phyloP scores from a whole-genome alignment of 1,140 invertebrate species.

The Caenorhabditis brenneri region DNA sequence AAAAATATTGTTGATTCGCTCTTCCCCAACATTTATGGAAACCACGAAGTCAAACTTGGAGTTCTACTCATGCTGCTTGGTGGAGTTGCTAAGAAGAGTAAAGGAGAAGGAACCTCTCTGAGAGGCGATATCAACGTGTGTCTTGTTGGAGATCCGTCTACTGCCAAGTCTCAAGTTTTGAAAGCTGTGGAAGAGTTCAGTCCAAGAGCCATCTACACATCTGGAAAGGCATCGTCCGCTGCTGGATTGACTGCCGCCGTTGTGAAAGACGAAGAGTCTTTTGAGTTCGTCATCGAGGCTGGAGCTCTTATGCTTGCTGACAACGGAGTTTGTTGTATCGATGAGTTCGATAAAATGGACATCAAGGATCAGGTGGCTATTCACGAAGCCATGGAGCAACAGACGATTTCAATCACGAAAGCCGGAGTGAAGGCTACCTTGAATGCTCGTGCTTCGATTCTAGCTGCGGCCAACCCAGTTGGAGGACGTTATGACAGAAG shows the following conservation, averaged over 20 bases:
- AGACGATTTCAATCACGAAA: conserved; percentile 97
- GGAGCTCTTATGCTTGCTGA: conserved; percentile 98
- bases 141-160: conserved; percentile 97
- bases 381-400: conserved; percentile 99
- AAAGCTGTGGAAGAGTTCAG: conserved; percentile 89
- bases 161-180: conserved; percentile 94
- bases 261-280: conserved; percentile 93
- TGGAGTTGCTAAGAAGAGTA: conserved; percentile 89
- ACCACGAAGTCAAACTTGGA: conserved; percentile 94
- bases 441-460: conserved; percentile 94
- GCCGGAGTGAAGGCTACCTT: conserved; percentile 94
- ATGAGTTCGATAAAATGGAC: conserved; percentile 99
- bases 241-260: conserved; percentile 97
- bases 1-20: conserved; percentile 88
- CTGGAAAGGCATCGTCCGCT: conserved; percentile 94
- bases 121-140: conserved; percentile 97
- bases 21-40: conserved; percentile 96
- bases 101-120: conserved; percentile 82
- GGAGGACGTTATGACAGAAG: conserved; percentile 88
- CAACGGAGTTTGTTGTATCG: conserved; percentile 97
- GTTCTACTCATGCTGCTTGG: conserved; percentile 96
- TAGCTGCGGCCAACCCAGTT: conserved; percentile 97
- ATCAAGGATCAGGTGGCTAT: conserved; percentile 95
- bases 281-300: conserved; percentile 98
- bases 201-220: conserved; percentile 94